A percentile compares a stretch with the other conserved stretches of the same genome.
phyloP scores from a whole-genome alignment of 2,888 invertebrate genomes.

The Hoplodrina blanda region DNA sequence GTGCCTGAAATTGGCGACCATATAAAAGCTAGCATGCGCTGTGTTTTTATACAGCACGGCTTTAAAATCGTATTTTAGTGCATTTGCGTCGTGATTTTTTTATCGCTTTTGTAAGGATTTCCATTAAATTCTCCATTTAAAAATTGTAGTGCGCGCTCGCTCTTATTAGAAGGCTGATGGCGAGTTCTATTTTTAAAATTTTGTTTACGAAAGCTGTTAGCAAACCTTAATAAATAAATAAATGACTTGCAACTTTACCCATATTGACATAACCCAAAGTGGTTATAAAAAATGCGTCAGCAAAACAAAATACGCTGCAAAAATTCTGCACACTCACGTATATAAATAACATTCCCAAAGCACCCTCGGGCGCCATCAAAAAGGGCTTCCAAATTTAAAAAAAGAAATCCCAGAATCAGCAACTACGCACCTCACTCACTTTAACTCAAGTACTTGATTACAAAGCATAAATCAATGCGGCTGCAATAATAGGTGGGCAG shows the following conservation, averaged over 20 bases:
- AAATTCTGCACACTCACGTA: constrained; percentile 48
- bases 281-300: constrained; percentile 54
- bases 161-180: background rate
- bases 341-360: constrained; percentile 54
- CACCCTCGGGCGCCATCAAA: constrained; percentile 38
- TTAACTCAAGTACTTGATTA: constrained; percentile 75
- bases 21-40: too few relatives aligned
- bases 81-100: too few relatives aligned
- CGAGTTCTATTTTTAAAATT: background rate
- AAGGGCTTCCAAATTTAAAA: constrained; percentile 48
- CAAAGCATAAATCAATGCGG: constrained; percentile 74
- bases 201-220: background rate
- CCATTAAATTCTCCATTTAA: background rate
- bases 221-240: background rate
- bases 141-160: background rate
- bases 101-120: too few relatives aligned
- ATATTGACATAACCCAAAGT: constrained; percentile 42
- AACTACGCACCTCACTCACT: constrained; percentile 62
- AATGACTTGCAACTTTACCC: constrained; percentile 33
- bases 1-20: too few relatives aligned
- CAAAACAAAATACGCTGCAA: constrained; percentile 51
- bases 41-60: too few relatives aligned
- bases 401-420: constrained; percentile 57
- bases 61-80: too few relatives aligned
- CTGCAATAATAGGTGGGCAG: constrained; percentile 79